Base-by-base conservation (phyloP, 2,888 invertebrate species). In the Drosophila helvetica region DNA sequence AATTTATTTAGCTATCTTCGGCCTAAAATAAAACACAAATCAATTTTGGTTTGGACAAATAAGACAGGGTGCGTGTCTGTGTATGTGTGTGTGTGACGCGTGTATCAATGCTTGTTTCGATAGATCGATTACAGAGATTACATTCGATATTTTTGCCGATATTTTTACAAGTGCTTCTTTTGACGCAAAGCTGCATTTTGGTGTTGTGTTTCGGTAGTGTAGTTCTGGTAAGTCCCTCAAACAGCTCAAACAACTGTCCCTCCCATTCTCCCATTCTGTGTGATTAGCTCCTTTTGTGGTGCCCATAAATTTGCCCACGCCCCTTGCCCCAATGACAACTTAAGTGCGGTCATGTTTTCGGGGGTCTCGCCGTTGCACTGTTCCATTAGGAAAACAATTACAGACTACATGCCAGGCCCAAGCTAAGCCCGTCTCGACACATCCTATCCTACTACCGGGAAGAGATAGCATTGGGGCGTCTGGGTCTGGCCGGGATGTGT, bases 371-470 rank as follows among this genome's bases (percentile, higher is more conserved):
- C 30, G 12, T 33, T 1, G 33, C 12, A 10, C 79, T 58, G 61
- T 71, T 80, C 84, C 86, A 83, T 86, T 86, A 83, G 86, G 86
- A 84, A 84, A 84, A 84, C 86, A 84, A 84, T 86, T 86, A 84
- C 84, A 76, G 81, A 73, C 80, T 56, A 70, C 86, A 76, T 27
- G 27, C 12, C 38, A 38, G 66, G 19, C 25, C 25, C 43, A 45
- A 50, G 50, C 66, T 48, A 48, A 66, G 56, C 65, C 55, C 59
- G 33, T 33, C 58, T 42, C 58, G 30, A 30, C 57, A 33, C 46
- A 57, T 55, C 54, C 66, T 43, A 57, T 55, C 54, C 66, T 43
- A 42, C 33, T 45, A 12, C 46, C 48, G 65, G 65, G 66, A 67
- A 67, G 67, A 72, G 86, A 85, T 82, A 84, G 66, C 85, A 6